phyloP scores from a whole-genome alignment of 2,888 invertebrate species.

The Ethmia dodecea region DNA sequence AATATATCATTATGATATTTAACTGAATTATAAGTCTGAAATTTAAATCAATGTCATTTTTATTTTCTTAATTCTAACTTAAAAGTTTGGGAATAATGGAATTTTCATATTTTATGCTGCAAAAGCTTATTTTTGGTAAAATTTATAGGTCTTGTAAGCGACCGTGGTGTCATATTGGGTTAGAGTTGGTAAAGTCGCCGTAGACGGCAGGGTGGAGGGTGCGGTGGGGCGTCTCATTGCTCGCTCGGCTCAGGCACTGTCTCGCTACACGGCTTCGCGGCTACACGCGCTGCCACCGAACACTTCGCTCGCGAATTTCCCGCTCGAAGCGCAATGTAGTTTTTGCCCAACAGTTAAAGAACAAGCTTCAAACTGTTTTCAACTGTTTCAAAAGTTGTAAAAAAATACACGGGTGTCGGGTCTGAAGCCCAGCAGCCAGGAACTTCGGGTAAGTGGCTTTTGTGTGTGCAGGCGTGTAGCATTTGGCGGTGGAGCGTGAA shows the following conservation, averaged over 20 bases:
- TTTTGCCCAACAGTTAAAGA: constrained; percentile 30
- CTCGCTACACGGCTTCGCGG: constrained; percentile 21
- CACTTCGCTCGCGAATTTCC: constrained; percentile 26
- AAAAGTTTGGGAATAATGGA: too few species aligned
- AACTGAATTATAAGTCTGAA: too few species aligned
- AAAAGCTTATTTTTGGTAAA: too few species aligned
- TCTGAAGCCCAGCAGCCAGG: constrained; percentile 33
- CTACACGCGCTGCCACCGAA: constrained; percentile 35
- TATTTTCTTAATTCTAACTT: too few species aligned
- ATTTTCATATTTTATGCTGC: too few species aligned
- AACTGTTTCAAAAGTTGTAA: constrained; percentile 49
- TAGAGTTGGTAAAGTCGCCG: too few species aligned
- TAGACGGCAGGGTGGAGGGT: background rate
- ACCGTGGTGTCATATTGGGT: too few species aligned
- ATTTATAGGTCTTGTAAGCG: too few species aligned
- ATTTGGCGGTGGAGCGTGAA: constrained; percentile 23
- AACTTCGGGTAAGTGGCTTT: constrained; percentile 46
- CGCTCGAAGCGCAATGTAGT: constrained; percentile 42
- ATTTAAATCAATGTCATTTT: too few species aligned
- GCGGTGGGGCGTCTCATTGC: background rate
- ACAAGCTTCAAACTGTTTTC: constrained; percentile 53
- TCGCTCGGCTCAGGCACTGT: constrained; percentile 18
- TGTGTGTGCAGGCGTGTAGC: constrained; percentile 3
- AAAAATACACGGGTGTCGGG: constrained; percentile 38
- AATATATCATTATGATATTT: too few species aligned